Evolutionary conservation across 2,797 vertebrate species (phyloP), one percentile per base, ranked within the genome.

Genomic region (Acropternis orthonyx): DNA sequence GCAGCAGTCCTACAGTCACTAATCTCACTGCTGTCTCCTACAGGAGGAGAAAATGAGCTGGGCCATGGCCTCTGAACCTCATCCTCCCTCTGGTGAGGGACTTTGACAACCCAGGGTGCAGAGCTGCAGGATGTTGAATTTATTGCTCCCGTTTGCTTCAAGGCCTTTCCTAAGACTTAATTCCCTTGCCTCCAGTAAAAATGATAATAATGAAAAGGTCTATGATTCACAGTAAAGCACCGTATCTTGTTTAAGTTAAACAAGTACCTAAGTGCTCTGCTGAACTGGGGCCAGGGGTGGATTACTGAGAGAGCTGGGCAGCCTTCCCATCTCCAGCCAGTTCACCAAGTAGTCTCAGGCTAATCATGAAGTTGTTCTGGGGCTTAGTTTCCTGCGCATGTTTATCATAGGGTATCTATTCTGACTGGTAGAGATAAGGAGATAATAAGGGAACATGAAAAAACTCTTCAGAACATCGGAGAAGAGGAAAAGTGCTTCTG

Each of bases 231-330:
- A 93, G 90, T 59, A 76, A 92, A 94, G 58, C 72, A 63, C 72
- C 74, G 77, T 93, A 76, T 93, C 88, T 95, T 80, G 66, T 87
- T 76, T 73, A 67, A 89, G 65, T 95, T 95, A 89, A 95, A 93
- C 74, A 87, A 89, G 84, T 83, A 89, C 65, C 85, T 94, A 95
- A 93, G 93, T 95, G 92, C 86, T 95, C 77, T 92, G 93, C 81
- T 95, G 94, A 93, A 92, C 2, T 85, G 54, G 8, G 92, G 88
- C 94, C 94, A 96, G 63, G 91, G 66, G 55, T 92, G 79, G 89
- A 96, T 96, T 95, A 87, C 91, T 77, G 91, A 83, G 68, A 85
- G 69, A 87, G 69, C 76, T 85, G 89, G 84, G 92, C 93, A 91
- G 77, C 37, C 65, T 92, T 96, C 91, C 93, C 92, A 95, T 84